Percentiles rank a stretch among this genome's conserved stretches.
phyloP scores from a whole-genome alignment of 2,113 vertebrate genomes.

The Lampris incognitus region DNA sequence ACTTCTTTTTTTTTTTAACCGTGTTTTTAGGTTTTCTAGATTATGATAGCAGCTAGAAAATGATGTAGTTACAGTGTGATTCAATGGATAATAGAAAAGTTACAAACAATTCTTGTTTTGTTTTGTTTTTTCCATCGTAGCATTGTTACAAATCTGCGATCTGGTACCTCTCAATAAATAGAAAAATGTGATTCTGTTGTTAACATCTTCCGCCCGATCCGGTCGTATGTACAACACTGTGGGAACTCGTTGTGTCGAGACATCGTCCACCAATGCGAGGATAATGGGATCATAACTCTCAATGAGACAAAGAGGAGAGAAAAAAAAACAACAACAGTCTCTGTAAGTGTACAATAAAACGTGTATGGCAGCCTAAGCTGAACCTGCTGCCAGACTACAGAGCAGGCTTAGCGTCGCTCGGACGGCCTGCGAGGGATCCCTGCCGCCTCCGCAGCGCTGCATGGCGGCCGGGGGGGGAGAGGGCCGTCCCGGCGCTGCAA shows the following conservation, averaged over 20 bases:
- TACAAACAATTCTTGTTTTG: slow-evolving; percentile 13
- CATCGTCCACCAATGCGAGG: slow-evolving; percentile 65
- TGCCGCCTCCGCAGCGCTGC: slow-evolving; percentile 48
- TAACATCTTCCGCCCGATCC: slow-evolving; percentile 52
- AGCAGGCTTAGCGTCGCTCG: slow-evolving; percentile 71
- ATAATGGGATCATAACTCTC: slow-evolving; percentile 40
- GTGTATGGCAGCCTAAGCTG: slow-evolving; percentile 38
- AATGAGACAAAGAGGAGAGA: slow-evolving; percentile 20
- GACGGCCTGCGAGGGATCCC: slow-evolving; percentile 57
- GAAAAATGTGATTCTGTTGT: slow-evolving; percentile 54
- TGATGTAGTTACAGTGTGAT: slow-evolving; percentile 77
- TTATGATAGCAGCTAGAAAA: slow-evolving; percentile 77
- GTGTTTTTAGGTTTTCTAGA: no score
- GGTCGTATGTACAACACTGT: slow-evolving; percentile 64
- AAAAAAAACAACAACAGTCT: slow-evolving; percentile 33
- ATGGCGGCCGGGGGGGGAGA: background rate
- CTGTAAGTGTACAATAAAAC: slow-evolving; percentile 40
- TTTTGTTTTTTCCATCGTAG: slow-evolving; percentile 22
- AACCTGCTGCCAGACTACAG: slow-evolving; percentile 60
- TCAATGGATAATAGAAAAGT: slow-evolving; percentile 51
- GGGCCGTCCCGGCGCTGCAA: slow-evolving; percentile 66
- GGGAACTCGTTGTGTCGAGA: slow-evolving; percentile 42
- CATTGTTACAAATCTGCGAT: slow-evolving; percentile 63
- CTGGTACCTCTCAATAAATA: slow-evolving; percentile 79
- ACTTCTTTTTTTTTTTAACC: slow-evolving; percentile 62